phyloP scores from a whole-genome alignment of 2,113 vertebrate genomes.

The Rhinolophus ferrumequinum region DNA sequence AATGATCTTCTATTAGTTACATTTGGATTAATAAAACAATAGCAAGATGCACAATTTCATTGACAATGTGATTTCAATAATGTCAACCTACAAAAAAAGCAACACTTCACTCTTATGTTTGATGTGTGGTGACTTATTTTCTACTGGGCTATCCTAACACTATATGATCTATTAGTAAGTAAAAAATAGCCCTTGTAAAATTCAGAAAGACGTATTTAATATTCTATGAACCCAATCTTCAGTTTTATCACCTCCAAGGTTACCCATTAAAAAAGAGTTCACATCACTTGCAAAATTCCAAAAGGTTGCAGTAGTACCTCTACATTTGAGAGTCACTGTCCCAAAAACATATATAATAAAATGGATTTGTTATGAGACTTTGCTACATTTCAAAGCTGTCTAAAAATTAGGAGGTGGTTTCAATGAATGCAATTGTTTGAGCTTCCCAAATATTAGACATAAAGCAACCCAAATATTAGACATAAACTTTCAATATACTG shows the following conservation, averaged over 20 bases:
- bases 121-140: not conserved
- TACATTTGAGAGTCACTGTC: not conserved
- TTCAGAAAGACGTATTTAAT: not conserved
- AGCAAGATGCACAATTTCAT: not conserved
- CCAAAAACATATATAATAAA: not conserved
- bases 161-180: not conserved
- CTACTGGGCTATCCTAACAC: not conserved
- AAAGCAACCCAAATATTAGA: not conserved
- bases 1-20: not conserved
- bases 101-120: not conserved
- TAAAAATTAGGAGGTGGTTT: constrained; percentile 33
- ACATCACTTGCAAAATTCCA: not conserved
- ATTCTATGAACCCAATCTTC: not conserved
- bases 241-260: not conserved
- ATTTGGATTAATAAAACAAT: not conserved
- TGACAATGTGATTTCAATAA: not conserved
- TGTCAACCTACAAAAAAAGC: not conserved
- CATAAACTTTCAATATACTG: not conserved
- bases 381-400: not conserved
- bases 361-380: not conserved
- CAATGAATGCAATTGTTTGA: not conserved
- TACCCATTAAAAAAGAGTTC: not conserved
- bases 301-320: not conserved
- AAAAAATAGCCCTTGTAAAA: not conserved
- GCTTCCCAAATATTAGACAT: not conserved